Base-by-base conservation (phyloP, 1,140 invertebrate genomes). In the Aphidius gifuensis region DNA sequence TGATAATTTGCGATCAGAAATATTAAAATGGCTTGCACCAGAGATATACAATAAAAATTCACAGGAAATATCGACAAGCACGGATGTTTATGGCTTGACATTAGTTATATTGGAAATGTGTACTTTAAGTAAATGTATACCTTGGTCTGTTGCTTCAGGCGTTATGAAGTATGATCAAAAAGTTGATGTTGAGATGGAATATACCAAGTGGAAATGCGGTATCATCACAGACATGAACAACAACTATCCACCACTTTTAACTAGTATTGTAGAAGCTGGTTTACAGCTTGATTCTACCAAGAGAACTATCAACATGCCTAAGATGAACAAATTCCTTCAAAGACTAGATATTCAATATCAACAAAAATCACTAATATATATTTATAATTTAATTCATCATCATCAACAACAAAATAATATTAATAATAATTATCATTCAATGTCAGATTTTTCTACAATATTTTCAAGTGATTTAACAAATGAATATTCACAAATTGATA, bases 21-120 rank as follows among this genome's bases (percentile, higher is more conserved):
- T 74, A 9, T 74, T 65, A 48, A 66, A 64, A 57, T 77, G 75
- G 75, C 69, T 70, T 62, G 72, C 74, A 21, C 74, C 75, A 3
- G 73, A 75, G 57, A 53, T 74, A 21, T 71, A 70, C 39, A 51
- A 43, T 11, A 58, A 66, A 23, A 23, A 32, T 3, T 32, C 23
- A 44, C 42, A 61, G 39, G 44, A 66, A 43, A 55, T 66, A 6
- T 49, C 61, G 6, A 68, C 61, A 60, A 65, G 68, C 9, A 71
- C 56, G 21, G 75, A 77, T 49, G 63, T 77, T 47, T 77, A 76
- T 44, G 68, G 72, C 6, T 60, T 77, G 8, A 49, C 69, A 8
- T 60, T 77, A 8, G 58, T 77, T 38, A 72, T 75, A 39, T 77
- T 74, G 75, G 75, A 77, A 71, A 75, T 76, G 68, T 71, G 71